Conservation (phyloP, 1,140 invertebrate species). For the Atta texana region DNA sequence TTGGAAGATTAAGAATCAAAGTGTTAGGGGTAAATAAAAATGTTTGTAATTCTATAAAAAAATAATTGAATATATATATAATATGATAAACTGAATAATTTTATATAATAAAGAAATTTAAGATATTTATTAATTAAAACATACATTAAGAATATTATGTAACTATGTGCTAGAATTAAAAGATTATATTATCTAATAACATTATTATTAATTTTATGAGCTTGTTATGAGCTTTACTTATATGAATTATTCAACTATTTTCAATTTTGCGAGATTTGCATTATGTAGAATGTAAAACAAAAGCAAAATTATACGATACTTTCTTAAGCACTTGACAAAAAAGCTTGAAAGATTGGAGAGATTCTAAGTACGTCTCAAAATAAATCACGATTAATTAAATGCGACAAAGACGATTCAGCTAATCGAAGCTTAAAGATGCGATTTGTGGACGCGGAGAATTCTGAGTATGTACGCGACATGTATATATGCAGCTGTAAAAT, state of each 20-base stretch:
- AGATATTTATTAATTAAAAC: not conserved
- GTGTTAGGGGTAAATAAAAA: not conserved
- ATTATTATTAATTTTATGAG: not conserved
- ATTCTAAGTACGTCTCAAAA: not conserved
- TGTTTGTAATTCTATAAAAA: not conserved
- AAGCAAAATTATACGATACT: not conserved
- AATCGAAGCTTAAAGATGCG: slow-evolving; percentile 12
- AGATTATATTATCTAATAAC: not conserved
- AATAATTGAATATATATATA: no score
- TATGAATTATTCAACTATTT: not conserved
- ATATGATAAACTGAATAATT: not conserved
- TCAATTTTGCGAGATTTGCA: not conserved
- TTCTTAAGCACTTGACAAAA: not conserved
- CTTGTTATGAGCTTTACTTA: no score
- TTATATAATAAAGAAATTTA: not conserved
- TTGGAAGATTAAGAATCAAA: not conserved
- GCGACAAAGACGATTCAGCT: not conserved
- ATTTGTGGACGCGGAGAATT: not conserved
- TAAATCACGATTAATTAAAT: slow-evolving; percentile 20
- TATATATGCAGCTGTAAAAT: slow-evolving; percentile 43
- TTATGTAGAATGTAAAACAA: not conserved
- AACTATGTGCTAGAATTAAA: no score
- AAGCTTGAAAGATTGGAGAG: not conserved
- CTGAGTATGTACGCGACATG: not conserved
- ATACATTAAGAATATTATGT: no score